Evolutionary conservation across 2,888 invertebrate genomes (phyloP).

Genomic region (Noctua janthe): DNA sequence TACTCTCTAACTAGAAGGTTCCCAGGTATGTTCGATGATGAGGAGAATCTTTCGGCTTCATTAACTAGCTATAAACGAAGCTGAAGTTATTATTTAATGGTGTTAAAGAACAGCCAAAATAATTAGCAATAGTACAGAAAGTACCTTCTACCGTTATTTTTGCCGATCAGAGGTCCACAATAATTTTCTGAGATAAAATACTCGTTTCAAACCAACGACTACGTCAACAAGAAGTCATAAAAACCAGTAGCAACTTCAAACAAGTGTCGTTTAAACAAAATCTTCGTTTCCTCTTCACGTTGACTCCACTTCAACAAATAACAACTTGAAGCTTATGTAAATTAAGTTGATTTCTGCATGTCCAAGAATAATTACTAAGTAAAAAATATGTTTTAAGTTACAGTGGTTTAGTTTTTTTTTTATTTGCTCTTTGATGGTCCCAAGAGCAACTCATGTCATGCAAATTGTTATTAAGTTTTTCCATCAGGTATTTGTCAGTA

Average conservation of each 20-base stretch:
- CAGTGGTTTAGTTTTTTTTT: too few relatives aligned
- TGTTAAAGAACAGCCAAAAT: too few relatives aligned
- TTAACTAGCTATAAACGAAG: too few relatives aligned
- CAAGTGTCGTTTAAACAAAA: neutral
- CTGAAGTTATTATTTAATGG: too few relatives aligned
- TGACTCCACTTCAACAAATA: neutral
- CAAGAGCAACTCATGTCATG: neutral
- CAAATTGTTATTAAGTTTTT: neutral
- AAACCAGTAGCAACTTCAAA: slow-evolving; percentile 6
- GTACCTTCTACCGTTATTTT: neutral
- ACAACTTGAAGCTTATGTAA: neutral
- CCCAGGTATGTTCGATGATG: too few relatives aligned
- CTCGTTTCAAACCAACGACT: neutral
- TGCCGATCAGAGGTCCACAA: neutral
- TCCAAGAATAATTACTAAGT: neutral
- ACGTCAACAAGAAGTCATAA: neutral
- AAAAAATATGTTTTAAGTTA: neutral
- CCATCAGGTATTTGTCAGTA: neutral
- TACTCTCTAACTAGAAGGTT: too few relatives aligned
- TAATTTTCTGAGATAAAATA: neutral
- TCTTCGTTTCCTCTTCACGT: neutral
- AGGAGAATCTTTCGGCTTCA: too few relatives aligned
- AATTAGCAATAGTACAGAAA: neutral
- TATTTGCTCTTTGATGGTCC: neutral
- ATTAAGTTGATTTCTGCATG: neutral